Conservation (phyloP, 2,113 vertebrate species). For the Tamias sibiricus region DNA sequence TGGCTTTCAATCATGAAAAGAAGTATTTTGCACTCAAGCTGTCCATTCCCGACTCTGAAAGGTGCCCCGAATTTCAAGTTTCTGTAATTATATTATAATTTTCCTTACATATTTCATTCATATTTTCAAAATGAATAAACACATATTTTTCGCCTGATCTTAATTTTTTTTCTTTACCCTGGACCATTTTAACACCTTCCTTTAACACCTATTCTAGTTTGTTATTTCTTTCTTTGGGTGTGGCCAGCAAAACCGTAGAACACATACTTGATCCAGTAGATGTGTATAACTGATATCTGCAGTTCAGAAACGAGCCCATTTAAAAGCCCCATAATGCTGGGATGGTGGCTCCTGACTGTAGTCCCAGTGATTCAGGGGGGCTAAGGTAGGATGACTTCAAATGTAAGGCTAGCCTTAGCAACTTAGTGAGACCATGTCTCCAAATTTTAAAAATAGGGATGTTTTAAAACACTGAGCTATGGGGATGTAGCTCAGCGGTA, state of each 20-base stretch:
- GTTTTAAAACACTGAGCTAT: too few relatives aligned
- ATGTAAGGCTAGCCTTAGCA: too few relatives aligned
- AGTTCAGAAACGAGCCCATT: slow-evolving; percentile 13
- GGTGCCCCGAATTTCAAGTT: slow-evolving; percentile 27
- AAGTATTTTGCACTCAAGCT: neutral
- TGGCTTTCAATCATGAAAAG: neutral
- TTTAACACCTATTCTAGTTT: neutral
- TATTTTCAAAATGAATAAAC: slow-evolving; percentile 40
- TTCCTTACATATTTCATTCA: slow-evolving; percentile 31
- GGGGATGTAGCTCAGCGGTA: too few relatives aligned
- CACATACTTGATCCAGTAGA: neutral
- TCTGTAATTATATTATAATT: slow-evolving; percentile 49
- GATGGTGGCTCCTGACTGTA: too few relatives aligned
- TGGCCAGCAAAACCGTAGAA: slow-evolving; percentile 46
- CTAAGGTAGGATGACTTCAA: too few relatives aligned
- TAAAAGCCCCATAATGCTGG: neutral
- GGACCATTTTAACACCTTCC: slow-evolving; percentile 38
- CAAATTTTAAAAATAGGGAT: too few relatives aligned
- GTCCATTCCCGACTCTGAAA: slow-evolving; percentile 34
- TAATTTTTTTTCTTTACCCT: slow-evolving; percentile 39
- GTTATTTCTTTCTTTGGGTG: slow-evolving; percentile 37
- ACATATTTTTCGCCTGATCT: slow-evolving; percentile 39
- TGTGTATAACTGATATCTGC: neutral
- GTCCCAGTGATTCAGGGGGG: too few relatives aligned
- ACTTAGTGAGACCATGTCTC: too few relatives aligned